These are phyloP conservation scores for Andrena haemorrhoa DNA, from an alignment of 2,888 invertebrate genomes.

Conservation along the genomic window DNA sequence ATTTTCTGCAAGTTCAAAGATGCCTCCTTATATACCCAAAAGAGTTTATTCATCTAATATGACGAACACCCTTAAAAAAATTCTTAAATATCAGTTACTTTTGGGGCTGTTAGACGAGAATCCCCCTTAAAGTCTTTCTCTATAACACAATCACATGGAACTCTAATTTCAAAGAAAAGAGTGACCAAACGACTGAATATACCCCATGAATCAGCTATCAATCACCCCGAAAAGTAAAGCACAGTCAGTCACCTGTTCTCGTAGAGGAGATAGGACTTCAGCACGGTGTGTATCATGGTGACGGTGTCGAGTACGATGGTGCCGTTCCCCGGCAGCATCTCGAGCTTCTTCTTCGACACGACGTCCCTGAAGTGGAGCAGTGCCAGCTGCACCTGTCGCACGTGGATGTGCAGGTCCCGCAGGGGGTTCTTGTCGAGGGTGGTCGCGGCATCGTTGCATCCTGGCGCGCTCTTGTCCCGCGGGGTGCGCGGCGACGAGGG, in stretches of 20 bases:
- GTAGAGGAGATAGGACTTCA: slow-evolving; percentile 86
- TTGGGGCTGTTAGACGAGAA: too few relatives aligned
- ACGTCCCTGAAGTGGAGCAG: slow-evolving; percentile 97
- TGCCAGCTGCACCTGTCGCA: slow-evolving; percentile 90
- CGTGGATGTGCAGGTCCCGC: slow-evolving; percentile 91
- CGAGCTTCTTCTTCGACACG: slow-evolving; percentile 95
- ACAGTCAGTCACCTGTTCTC: slow-evolving; percentile 85
- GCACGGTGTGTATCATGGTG: slow-evolving; percentile 92
- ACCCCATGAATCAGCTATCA: background rate
- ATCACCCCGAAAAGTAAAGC: background rate
- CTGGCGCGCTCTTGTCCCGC: slow-evolving; percentile 85
- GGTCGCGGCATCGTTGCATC: slow-evolving; percentile 76
- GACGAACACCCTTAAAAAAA: too few relatives aligned
- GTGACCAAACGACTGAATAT: too few relatives aligned
- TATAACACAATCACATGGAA: too few relatives aligned
- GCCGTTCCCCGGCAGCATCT: slow-evolving; percentile 97
- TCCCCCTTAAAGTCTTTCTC: too few relatives aligned
- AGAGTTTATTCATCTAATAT: too few relatives aligned
- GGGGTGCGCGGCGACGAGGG: slow-evolving; percentile 85
- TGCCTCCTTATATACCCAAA: too few relatives aligned
- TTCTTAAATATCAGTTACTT: too few relatives aligned
- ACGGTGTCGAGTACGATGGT: slow-evolving; percentile 97
- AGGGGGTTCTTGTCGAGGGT: slow-evolving; percentile 87
- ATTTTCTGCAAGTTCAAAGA: too few relatives aligned
- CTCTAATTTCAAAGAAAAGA: too few relatives aligned